A percentile compares a stretch with the other conserved stretches of the same genome.
Evolutionary conservation across 2,888 invertebrate genomes (phyloP).

Genomic region (Nipponacmea schrenckii): DNA sequence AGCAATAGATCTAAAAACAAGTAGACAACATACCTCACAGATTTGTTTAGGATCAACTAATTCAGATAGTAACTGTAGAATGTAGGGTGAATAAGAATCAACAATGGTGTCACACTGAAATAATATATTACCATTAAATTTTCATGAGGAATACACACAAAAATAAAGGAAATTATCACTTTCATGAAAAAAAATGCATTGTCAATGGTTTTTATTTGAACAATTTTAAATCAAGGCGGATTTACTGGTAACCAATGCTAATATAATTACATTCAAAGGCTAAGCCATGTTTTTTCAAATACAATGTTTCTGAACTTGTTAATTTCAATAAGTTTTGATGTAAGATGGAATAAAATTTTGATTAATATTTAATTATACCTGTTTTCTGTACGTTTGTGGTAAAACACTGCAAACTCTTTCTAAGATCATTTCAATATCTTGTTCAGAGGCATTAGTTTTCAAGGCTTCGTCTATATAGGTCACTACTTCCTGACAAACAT

Average conservation of each 20-base stretch:
- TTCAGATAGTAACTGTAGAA: constrained; percentile 38
- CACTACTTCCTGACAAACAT: constrained; percentile 22
- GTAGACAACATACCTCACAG: constrained; percentile 9
- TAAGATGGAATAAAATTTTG: too few relatives aligned
- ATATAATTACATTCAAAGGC: too few relatives aligned
- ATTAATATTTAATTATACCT: constrained; percentile 4
- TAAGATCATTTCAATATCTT: constrained; percentile 16
- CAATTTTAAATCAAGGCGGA: too few relatives aligned
- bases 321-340: too few relatives aligned
- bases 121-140: neutral
- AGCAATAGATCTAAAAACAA: too few relatives aligned
- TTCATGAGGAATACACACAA: neutral
- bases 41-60: constrained; percentile 36
- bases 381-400: constrained; percentile 11
- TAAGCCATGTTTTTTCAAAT: too few relatives aligned
- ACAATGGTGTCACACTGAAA: constrained; percentile 44
- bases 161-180: neutral
- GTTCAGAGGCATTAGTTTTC: constrained; percentile 19
- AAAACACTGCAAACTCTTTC: constrained; percentile 24
- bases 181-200: neutral
- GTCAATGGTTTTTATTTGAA: neutral
- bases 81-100: constrained; percentile 34
- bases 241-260: too few relatives aligned
- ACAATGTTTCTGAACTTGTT: too few relatives aligned
- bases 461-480: constrained; percentile 16